Base-by-base conservation (phyloP, 2,113 vertebrate genomes). In the Hipposideros armiger region DNA sequence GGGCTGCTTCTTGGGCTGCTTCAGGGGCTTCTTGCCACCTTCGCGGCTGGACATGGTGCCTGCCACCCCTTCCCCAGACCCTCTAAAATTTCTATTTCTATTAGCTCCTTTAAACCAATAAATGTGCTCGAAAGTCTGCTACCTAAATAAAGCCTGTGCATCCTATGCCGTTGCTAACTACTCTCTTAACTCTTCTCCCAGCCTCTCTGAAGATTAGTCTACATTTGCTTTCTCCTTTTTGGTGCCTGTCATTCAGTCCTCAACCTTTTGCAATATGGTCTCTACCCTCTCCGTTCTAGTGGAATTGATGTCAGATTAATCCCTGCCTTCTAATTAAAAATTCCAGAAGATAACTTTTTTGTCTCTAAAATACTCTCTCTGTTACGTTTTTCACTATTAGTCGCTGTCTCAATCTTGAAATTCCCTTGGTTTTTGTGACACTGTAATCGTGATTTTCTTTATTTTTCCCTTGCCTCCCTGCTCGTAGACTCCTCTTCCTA, bases 151-250 rank as follows among this genome's bases (percentile, higher is more conserved):
- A 73, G 9, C 16, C 4, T 14, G 5, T 20, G 0, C 2, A 26
- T 54, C 24, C 9, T 8, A 4, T 24, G 16, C 20, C n/a, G 20
- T 6, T 50, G 1, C n/a, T 26, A 58, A 2, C 20, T 30, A 2
- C 36, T 54, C 40, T 30, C 24, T 56, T 56, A 40, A 52, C 4
- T 62, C 52, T 32, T 54, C 17, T 15, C 9, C 28, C 36, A 56
- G 17, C 32, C 15, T 36, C 54, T 86, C 84, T 32, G 5, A 24
- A 54, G 30, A 80, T 1, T 4, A n/a, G 1, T 66, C 14, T 67
- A 11, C 42, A 13, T 42, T 24, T 69, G 5, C n/a, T 13, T 1
- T 85, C 56, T 78, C 40, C 40, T 32, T 91, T 77, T 28, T 16
- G 19, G 40, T 52, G 40, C 17, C 50, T 52, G 20, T 56, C 16